Conservation (phyloP, 1,140 invertebrate species). For the Sycobia sp. region DNA sequence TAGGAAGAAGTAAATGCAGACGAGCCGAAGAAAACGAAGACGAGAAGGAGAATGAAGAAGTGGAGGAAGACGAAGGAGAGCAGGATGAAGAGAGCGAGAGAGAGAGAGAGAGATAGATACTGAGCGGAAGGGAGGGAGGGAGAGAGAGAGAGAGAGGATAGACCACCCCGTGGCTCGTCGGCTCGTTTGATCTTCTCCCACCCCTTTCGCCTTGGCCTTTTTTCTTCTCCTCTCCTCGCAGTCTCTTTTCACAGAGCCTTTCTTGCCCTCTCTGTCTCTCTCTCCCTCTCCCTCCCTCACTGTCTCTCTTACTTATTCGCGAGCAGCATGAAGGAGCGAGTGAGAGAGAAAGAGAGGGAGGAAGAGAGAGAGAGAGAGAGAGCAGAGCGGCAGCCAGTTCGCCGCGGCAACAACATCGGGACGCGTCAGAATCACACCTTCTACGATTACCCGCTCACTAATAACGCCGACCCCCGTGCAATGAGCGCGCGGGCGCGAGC, state of each 20-base stretch:
- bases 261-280: too few species aligned
- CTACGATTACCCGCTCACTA: constrained; percentile 52
- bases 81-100: too few species aligned
- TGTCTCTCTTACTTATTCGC: too few species aligned
- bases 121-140: constrained; percentile 35
- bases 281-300: too few species aligned
- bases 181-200: constrained; percentile 63
- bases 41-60: constrained; percentile 10
- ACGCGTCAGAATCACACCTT: constrained; percentile 62
- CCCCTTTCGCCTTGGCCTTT: constrained; percentile 39
- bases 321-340: neutral
- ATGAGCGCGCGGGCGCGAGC: constrained; percentile 2
- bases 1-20: neutral
- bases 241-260: constrained; percentile 20
- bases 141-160: constrained; percentile 48
- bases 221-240: constrained; percentile 27
- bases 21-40: neutral
- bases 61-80: constrained; percentile 27
- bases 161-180: constrained; percentile 63
- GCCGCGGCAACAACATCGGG: constrained; percentile 35
- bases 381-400: constrained; percentile 32
- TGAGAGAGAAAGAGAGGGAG: too few species aligned
- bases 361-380: too few species aligned
- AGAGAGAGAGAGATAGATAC: constrained; percentile 38
- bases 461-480: constrained; percentile 46